Evolutionary conservation across 1,140 invertebrate species (phyloP), one percentile per base, ranked within the genome.

Genomic region (Diachasmimorpha longicaudata): DNA sequence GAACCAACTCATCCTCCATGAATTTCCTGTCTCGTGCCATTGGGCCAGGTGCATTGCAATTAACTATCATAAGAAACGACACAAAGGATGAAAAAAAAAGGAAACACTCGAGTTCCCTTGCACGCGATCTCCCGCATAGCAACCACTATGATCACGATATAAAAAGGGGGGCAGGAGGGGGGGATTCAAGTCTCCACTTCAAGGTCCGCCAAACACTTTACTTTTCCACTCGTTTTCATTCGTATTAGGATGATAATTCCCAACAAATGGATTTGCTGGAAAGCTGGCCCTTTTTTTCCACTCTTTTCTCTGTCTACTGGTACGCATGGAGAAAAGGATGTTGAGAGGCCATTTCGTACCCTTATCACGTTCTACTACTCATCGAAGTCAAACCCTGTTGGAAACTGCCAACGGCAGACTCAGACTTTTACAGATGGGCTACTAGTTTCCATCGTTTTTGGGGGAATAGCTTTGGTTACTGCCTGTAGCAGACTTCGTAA

Each of bases 311-410:
- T 55, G 14, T 21, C 19, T 55, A 55, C 19, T 55, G 8, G 9
- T 21, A 55, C 48, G 48, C 14, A 19, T 55, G 48, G 19, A 55
- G 48, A 42, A 42, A 55, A 21, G 48, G 48, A 55, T 21, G 48
- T 11, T 66, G 21, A 31, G 25, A 11, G 21, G 13, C 58, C 23
- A 66, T 66, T 31, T 11, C 14, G 58, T 23, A 66, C 58, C 58
- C 58, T 66, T 66, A 66, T 66, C 58, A 66, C 58, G 58, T 66
- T 66, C 23, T 25, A 66, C 58, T 66, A 66, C 58, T 66, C 58
- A 66, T 66, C 58, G 21, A 66, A 66, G 58, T 66, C 23, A 25
- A 42, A 42, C 39, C 25, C 25, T 23, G 13, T 21, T 55, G n/a
- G 48, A 19, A 55, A 25, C 58, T 66, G 58, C 58, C 58, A 66